These are phyloP conservation scores for Mergus octosetaceus DNA, from an alignment of 2,797 vertebrate genomes.

Conservation along the genomic window DNA sequence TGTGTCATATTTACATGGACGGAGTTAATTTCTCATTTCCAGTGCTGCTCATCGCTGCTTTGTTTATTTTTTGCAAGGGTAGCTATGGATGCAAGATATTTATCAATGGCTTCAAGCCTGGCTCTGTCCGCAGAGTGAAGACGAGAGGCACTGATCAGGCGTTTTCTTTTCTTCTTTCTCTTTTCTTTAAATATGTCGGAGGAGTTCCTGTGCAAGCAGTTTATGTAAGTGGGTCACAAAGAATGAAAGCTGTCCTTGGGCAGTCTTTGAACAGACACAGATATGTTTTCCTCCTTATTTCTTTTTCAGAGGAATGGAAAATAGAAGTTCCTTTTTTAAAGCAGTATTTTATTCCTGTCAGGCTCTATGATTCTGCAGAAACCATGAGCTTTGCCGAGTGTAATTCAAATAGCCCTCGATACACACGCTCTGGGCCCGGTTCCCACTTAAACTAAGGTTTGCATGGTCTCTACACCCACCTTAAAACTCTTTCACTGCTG, in stretches of 20 bases:
- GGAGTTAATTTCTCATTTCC: neutral
- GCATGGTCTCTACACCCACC: neutral
- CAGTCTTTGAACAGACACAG: slow-evolving; percentile 54
- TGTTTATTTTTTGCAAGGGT: slow-evolving; percentile 25
- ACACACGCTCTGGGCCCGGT: neutral
- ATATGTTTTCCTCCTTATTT: slow-evolving; percentile 10
- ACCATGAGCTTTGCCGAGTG: neutral
- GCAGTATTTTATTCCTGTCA: slow-evolving; percentile 41
- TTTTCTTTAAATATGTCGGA: neutral
- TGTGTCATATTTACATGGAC: neutral
- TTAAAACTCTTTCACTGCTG: neutral
- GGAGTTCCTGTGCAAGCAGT: slow-evolving; percentile 43
- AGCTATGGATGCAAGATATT: neutral
- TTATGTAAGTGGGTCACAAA: slow-evolving; percentile 69
- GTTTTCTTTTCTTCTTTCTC: neutral
- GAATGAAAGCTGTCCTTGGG: slow-evolving; percentile 62
- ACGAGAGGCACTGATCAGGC: slow-evolving; percentile 33
- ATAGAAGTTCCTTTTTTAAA: slow-evolving; percentile 5
- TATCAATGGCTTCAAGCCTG: slow-evolving; percentile 33
- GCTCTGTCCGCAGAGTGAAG: slow-evolving; percentile 36
- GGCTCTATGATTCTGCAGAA: slow-evolving; percentile 3
- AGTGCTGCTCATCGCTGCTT: neutral
- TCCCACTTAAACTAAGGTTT: neutral
- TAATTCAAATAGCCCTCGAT: neutral
- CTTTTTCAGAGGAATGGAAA: slow-evolving; percentile 26